Conservation (phyloP, 2,888 invertebrate genomes). For the Chironomus tentans region DNA sequence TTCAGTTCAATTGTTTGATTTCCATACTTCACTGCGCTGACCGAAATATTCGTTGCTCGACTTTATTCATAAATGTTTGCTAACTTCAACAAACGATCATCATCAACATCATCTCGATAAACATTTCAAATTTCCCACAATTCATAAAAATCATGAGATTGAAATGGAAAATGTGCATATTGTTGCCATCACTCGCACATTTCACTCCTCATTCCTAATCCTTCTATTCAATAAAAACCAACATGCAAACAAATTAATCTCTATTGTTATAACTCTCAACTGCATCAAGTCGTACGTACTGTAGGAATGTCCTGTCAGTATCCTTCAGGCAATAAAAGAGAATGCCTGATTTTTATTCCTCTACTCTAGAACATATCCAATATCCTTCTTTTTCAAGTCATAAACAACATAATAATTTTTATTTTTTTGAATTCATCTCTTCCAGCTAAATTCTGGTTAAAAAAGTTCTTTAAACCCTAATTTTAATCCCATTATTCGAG, state of each 20-base stretch:
- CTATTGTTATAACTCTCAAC: slow-evolving; percentile 13
- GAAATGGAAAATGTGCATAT: slow-evolving; percentile 20
- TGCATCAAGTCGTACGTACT: background rate
- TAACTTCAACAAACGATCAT: background rate
- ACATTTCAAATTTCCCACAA: background rate
- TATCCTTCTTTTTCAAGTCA: slow-evolving; percentile 16
- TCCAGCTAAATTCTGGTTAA: background rate
- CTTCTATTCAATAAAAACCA: slow-evolving; percentile 21
- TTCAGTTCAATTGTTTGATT: slow-evolving; percentile 5
- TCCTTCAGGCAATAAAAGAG: slow-evolving; percentile 8
- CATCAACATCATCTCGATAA: no score
- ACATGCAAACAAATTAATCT: slow-evolving; percentile 27
- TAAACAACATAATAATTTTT: slow-evolving; percentile 23
- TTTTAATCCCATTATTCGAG: slow-evolving; percentile 24
- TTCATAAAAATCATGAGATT: background rate
- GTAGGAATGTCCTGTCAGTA: slow-evolving; percentile 16
- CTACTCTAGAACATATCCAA: slow-evolving; percentile 2
- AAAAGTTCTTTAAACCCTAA: slow-evolving; percentile 3
- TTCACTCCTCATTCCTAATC: slow-evolving; percentile 18
- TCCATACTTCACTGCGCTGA: background rate
- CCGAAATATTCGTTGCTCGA: background rate
- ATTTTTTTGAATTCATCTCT: background rate
- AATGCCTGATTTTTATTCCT: no score
- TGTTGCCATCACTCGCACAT: background rate
- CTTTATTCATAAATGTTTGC: background rate